These are phyloP conservation scores for Corydoras maculifer DNA, from an alignment of 2,113 vertebrate genomes.

Conservation along the genomic window DNA sequence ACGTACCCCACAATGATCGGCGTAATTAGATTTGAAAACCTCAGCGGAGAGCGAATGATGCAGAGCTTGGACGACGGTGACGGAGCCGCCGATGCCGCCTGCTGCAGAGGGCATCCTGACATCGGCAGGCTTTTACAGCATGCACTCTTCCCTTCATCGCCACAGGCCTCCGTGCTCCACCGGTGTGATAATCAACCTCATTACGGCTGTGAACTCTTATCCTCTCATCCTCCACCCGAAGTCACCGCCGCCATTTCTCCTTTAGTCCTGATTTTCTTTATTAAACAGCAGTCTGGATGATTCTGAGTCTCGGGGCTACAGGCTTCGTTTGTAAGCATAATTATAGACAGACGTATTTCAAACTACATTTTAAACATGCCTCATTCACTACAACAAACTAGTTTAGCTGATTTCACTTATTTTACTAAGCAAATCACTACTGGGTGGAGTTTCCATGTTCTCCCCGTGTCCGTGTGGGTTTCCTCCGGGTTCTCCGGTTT, in stretches of 20 bases:
- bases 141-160: not conserved
- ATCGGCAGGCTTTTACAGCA: not conserved
- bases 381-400: no score
- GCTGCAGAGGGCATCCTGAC: slow-evolving; percentile 22
- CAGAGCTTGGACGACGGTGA: not conserved
- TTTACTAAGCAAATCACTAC: no score
- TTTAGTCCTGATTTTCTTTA: not conserved
- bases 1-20: not conserved
- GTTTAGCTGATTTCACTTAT: no score
- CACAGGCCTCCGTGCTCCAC: not conserved
- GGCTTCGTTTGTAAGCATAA: no score
- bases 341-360: no score
- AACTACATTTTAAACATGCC: no score
- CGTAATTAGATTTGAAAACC: slow-evolving; percentile 1
- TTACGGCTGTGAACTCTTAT: slow-evolving; percentile 4
- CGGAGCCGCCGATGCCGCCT: not conserved
- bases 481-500: no score
- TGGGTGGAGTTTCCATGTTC: no score
- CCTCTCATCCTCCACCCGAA: not conserved
- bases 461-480: no score
- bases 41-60: not conserved
- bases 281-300: no score
- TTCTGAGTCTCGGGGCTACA: no score
- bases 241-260: not conserved
- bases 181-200: slow-evolving; percentile 10